Evolutionary conservation across 2,888 invertebrate species (phyloP), one percentile per base, ranked within the genome.

Genomic region (Volucella inflata): DNA sequence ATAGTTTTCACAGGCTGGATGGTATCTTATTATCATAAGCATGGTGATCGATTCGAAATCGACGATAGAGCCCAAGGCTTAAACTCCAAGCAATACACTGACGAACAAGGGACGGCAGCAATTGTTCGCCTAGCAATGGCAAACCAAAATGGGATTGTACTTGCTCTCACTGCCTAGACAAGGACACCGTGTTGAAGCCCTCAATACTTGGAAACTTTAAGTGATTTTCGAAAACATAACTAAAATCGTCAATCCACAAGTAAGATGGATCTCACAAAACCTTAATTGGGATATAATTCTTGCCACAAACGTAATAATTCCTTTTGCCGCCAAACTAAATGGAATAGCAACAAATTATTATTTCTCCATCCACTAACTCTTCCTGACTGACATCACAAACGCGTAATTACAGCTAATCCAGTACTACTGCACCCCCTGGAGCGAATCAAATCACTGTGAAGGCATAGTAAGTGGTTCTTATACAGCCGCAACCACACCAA

Each of bases 201-300:
- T 2, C 2, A 21, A 21, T 2, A 21, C 21, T 30, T 30, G 6
- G 6, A 30, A 83, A 67, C 50, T 17, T 68, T 68, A 78, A 44
- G 67, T 68, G 62, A 72, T 62, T 42, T 51, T 65, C 51, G 46
- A 12, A 76, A 76, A 76, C 53, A 65, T 70, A 72, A 79, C 65
- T 71, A 64, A 72, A 78, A 57, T 55, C 48, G 21, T 48, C 44
- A 42, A 2, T 4, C 51, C 21, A 12, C 9, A 55, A 9, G 9
- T 11, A 14, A 14, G 14, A 8, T 21, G 30, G 30, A 83, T 74
- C 72, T 79, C 64, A 6, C 30, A 50, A 74, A 42, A 48, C 60
- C 71, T 11, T 78, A 83, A 83, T 83, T 83, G 74, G 74, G 51
- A 68, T 64, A 78, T 78, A 74, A 78, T 83, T 83, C 80, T 70